These are phyloP conservation scores for human (Homo sapiens) DNA, from an alignment of 2,113 vertebrate species.

Conservation along the genomic window GRCh38 chr5:117059501-117060000, in stretches of 20 bases:
- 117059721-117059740: not conserved
- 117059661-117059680: not conserved
- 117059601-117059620: not conserved
- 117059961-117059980: not conserved
- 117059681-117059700: not conserved
- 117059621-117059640: not conserved
- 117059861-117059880: not conserved
- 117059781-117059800: not conserved
- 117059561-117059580: accelerated
- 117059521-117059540: not conserved
- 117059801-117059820: not conserved
- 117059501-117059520: not conserved
- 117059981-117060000: not conserved
- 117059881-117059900: not conserved
- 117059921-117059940: not conserved
- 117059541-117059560: not conserved
- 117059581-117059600: not conserved
- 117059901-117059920: not conserved
- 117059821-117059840: not conserved
- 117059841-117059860: not conserved
- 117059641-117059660: not conserved
- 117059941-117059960: not conserved
- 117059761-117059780: not conserved
- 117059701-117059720: not conserved
- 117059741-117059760: not conserved